Percentiles rank a stretch among this genome's conserved stretches.
phyloP scores from a whole-genome alignment of 2,888 invertebrate genomes.

The Drosophila nr. perissopoda region DNA sequence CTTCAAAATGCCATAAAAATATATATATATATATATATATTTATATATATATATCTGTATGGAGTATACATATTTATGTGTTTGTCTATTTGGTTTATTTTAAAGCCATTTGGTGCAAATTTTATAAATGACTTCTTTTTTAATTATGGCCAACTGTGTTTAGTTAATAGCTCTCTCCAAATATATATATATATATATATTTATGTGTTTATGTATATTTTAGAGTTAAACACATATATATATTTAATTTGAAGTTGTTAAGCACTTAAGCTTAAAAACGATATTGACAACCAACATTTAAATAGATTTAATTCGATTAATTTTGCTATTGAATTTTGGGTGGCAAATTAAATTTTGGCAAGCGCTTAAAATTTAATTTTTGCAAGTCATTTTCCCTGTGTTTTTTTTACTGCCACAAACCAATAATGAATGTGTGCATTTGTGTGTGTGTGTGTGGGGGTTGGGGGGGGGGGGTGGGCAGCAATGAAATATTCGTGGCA shows the following conservation, averaged over 20 bases:
- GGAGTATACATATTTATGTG: conserved; percentile 3
- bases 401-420: conserved; percentile 6
- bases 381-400: conserved; percentile 8
- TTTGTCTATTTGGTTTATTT: conserved; percentile 22
- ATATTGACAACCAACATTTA: not conserved
- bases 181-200: not conserved
- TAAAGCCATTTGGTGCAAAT: not conserved
- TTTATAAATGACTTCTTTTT: not conserved
- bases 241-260: not conserved
- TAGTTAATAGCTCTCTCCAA: not conserved
- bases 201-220: not conserved
- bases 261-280: no score
- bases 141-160: not conserved
- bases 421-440: not conserved
- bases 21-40: conserved; percentile 19
- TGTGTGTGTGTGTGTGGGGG: conserved; percentile 9
- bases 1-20: no score
- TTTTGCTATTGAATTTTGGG: conserved; percentile 23
- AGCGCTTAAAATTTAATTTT: conserved; percentile 36
- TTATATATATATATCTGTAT: conserved; percentile 7
- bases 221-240: not conserved
- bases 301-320: not conserved
- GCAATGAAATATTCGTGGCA: conserved; percentile 48
- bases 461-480: not conserved
- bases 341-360: conserved; percentile 29